These are phyloP conservation scores for Ciconia boyciana DNA, from an alignment of 2,113 vertebrate genomes.

Conservation along the genomic window DNA sequence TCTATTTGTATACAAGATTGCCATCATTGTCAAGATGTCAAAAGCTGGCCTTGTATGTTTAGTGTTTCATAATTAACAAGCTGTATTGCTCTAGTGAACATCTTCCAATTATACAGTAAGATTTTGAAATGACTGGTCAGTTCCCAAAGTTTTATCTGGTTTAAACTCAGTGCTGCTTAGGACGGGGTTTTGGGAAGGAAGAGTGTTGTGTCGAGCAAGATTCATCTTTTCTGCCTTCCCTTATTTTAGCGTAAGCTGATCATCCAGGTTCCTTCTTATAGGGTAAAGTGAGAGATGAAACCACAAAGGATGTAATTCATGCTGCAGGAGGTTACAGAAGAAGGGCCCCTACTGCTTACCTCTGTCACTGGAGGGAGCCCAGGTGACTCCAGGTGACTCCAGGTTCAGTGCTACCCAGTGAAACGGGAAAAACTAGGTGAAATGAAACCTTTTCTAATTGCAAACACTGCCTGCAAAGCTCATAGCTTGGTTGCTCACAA, in stretches of 20 bases:
- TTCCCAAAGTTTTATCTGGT: background rate
- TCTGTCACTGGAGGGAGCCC: background rate
- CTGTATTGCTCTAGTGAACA: background rate
- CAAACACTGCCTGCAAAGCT: background rate
- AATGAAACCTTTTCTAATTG: background rate
- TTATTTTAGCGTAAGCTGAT: background rate
- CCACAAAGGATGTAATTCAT: background rate
- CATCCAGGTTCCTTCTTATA: background rate
- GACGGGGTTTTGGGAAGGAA: background rate
- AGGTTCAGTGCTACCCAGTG: background rate
- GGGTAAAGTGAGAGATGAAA: background rate
- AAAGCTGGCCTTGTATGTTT: background rate
- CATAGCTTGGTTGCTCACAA: background rate
- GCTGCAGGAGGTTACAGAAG: background rate
- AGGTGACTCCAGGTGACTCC: background rate
- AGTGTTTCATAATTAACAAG: conserved; percentile 9
- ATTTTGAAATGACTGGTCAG: background rate
- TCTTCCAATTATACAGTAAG: background rate
- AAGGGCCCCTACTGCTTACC: background rate
- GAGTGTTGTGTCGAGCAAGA: accelerated
- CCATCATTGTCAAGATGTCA: background rate
- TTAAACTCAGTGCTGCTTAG: background rate
- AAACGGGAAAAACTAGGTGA: background rate
- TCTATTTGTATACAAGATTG: conserved; percentile 24
- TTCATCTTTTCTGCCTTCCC: background rate